Conservation (phyloP, 2,113 vertebrate species). For the Nymphicus hollandicus region DNA sequence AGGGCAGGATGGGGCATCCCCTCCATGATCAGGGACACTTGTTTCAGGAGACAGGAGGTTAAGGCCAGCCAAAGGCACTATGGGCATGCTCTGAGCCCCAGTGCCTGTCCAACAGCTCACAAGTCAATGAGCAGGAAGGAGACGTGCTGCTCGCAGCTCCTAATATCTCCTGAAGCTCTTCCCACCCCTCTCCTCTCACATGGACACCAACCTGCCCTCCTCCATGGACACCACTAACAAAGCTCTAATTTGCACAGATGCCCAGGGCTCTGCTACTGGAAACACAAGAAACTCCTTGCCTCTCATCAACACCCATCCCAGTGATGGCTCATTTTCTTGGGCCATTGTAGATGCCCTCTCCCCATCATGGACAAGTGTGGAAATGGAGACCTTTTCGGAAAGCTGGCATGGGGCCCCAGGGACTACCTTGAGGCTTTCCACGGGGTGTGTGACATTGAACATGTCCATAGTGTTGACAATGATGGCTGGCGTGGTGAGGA, state of each 20-base stretch:
- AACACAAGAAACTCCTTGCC: background rate
- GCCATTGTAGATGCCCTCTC: background rate
- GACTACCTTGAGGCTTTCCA: conserved; percentile 87
- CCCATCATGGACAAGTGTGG: background rate
- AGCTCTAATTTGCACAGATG: background rate
- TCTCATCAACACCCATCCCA: background rate
- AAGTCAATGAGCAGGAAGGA: background rate
- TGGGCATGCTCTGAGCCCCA: background rate
- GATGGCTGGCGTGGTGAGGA: conserved; percentile 96
- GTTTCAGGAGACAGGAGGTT: background rate
- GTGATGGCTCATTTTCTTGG: background rate
- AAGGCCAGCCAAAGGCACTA: background rate
- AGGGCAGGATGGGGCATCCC: background rate
- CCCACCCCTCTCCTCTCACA: background rate
- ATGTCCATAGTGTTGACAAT: conserved; percentile 97
- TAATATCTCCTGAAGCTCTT: background rate
- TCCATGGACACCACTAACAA: background rate
- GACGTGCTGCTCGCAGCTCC: background rate
- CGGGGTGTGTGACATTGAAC: conserved; percentile 93
- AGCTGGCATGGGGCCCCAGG: background rate
- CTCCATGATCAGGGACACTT: background rate
- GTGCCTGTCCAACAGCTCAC: background rate
- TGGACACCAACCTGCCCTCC: background rate
- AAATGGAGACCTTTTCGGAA: background rate
- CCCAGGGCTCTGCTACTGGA: background rate